phyloP scores from a whole-genome alignment of 2,797 vertebrate genomes.

The Chelon labrosus region DNA sequence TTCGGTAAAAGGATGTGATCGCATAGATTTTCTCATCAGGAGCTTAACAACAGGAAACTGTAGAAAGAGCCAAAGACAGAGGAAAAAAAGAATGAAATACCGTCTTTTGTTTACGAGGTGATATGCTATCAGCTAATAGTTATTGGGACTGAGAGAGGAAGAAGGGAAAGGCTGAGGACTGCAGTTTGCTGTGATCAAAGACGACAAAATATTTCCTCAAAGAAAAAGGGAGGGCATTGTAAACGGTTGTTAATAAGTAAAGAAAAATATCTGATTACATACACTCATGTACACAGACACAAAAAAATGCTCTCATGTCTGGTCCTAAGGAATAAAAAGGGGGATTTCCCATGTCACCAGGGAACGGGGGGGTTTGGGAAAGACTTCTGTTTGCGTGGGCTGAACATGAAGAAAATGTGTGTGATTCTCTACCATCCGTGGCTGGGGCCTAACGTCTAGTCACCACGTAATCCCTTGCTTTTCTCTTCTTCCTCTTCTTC shows the following conservation, averaged over 20 bases:
- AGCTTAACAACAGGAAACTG: slow-evolving; percentile 57
- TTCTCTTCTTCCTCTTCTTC: slow-evolving; percentile 31
- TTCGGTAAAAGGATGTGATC: slow-evolving; percentile 27
- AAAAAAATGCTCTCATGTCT: slow-evolving; percentile 32
- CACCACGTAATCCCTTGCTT: slow-evolving; percentile 54
- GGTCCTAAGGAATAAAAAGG: slow-evolving; percentile 26
- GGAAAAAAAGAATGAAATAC: not conserved
- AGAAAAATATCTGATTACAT: not conserved
- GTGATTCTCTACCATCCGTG: slow-evolving; percentile 16
- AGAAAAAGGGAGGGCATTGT: slow-evolving; percentile 34
- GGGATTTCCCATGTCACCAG: slow-evolving; percentile 64
- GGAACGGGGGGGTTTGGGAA: slow-evolving; percentile 52
- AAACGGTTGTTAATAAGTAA: slow-evolving; percentile 69
- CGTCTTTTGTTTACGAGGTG: slow-evolving; percentile 35
- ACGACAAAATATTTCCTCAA: slow-evolving; percentile 21
- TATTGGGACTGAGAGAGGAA: slow-evolving; percentile 38
- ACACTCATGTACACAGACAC: slow-evolving; percentile 26
- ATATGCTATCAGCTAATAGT: slow-evolving; percentile 49
- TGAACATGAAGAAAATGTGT: slow-evolving; percentile 53
- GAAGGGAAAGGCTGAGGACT: slow-evolving; percentile 48
- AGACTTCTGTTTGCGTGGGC: slow-evolving; percentile 64
- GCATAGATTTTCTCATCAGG: slow-evolving; percentile 79
- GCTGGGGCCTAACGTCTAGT: slow-evolving; percentile 39
- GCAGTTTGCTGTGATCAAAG: slow-evolving; percentile 67
- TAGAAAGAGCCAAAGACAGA: slow-evolving; percentile 30